Evolutionary conservation across 2,888 invertebrate species (phyloP).

Genomic region (Campopleginae sp.): DNA sequence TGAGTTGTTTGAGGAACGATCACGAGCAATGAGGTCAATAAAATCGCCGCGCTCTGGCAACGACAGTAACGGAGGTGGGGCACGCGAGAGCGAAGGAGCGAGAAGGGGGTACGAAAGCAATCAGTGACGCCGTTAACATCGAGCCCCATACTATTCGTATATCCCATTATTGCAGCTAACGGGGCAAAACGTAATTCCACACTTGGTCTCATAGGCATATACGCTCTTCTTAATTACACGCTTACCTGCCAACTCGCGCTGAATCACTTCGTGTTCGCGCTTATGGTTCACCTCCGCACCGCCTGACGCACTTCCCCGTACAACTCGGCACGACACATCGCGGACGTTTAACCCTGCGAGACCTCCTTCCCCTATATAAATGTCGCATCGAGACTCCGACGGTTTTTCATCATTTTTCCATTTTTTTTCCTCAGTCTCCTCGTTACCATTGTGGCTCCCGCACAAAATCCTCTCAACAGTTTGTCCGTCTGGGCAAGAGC

Average conservation of each 20-base stretch:
- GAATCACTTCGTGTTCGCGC: constrained; percentile 33
- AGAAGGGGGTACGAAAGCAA: constrained; percentile 14
- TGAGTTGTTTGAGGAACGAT: constrained; percentile 13
- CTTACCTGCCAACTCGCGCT: constrained; percentile 2
- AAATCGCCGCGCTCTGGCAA: background rate
- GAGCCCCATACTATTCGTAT: constrained; percentile 7
- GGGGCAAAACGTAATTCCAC: constrained; percentile 46
- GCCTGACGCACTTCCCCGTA: background rate
- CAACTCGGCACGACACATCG: background rate
- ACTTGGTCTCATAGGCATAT: background rate
- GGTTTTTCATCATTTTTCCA: background rate
- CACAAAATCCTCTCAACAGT: background rate
- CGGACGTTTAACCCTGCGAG: background rate
- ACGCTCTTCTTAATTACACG: constrained; percentile 40
- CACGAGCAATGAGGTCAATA: constrained; percentile 6
- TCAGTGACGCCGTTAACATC: constrained; percentile 35
- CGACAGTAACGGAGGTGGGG: background rate
- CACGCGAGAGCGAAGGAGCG: background rate
- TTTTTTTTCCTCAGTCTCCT: no score
- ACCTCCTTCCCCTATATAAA: background rate
- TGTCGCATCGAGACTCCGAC: background rate
- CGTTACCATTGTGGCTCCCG: no score
- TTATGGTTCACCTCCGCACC: constrained; percentile 24
- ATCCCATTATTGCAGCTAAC: constrained; percentile 46
- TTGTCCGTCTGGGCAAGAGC: background rate